Conservation (phyloP, 2,888 invertebrate genomes). For the Chymomyza caudatula region DNA sequence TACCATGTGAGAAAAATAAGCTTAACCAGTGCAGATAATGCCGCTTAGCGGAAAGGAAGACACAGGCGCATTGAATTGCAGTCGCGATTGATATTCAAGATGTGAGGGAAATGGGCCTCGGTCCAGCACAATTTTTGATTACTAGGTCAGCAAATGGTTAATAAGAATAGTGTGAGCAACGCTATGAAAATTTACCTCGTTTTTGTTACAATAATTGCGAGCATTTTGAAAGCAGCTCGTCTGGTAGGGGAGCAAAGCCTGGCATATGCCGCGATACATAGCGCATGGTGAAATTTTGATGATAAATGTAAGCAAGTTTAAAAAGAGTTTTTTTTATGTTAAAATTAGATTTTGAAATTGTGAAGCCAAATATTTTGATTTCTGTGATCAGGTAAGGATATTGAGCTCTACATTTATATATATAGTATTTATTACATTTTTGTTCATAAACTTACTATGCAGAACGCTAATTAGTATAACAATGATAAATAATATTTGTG, state of each 20-base stretch:
- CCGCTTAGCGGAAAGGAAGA: slow-evolving; percentile 93
- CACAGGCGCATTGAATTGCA: slow-evolving; percentile 94
- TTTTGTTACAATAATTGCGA: slow-evolving; percentile 8
- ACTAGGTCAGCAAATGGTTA: background rate
- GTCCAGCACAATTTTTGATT: slow-evolving; percentile 17
- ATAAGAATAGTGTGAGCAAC: background rate
- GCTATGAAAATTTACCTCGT: slow-evolving; percentile 14
- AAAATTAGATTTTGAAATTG: background rate
- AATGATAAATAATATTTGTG: slow-evolving; percentile 55
- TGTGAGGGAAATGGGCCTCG: slow-evolving; percentile 79
- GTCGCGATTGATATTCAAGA: slow-evolving; percentile 93
- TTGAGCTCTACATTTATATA: slow-evolving; percentile 11
- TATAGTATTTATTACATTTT: slow-evolving; percentile 52
- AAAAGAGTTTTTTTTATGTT: too few relatives aligned
- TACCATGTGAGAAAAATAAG: slow-evolving; percentile 99
- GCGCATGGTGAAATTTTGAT: slow-evolving; percentile 43
- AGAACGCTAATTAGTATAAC: slow-evolving; percentile 57
- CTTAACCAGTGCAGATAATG: slow-evolving; percentile 97
- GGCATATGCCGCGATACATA: slow-evolving; percentile 15
- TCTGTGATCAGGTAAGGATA: background rate
- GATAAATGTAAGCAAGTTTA: too few relatives aligned
- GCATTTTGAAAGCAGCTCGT: background rate
- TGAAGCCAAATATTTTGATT: background rate
- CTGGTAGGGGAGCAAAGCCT: background rate
- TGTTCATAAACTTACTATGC: slow-evolving; percentile 37